Evolutionary conservation across 2,888 invertebrate species (phyloP).

Genomic region (Brenthis ino): DNA sequence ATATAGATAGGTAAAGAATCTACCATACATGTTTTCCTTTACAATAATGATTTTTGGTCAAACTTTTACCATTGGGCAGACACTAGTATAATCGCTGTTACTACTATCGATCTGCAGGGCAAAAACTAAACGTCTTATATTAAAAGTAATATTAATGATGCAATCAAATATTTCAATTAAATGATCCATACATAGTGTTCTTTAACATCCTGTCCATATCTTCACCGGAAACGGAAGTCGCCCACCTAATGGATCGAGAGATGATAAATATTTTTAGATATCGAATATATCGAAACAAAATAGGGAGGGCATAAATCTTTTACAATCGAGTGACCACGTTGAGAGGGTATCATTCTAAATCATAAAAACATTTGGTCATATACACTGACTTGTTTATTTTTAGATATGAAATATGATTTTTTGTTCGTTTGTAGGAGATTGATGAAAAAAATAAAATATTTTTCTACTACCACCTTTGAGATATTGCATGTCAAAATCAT

Average conservation of each 20-base stretch:
- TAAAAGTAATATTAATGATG: too few species aligned
- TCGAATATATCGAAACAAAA: slow-evolving; percentile 24
- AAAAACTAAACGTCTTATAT: too few species aligned
- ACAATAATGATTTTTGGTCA: too few species aligned
- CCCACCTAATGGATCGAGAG: slow-evolving; percentile 51
- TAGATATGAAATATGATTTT: not conserved
- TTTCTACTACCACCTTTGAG: too few species aligned
- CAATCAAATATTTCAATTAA: slow-evolving; percentile 14
- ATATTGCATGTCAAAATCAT: too few species aligned
- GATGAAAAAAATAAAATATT: too few species aligned
- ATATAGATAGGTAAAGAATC: too few species aligned
- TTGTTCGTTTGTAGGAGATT: too few species aligned
- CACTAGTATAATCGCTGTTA: too few species aligned
- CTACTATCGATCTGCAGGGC: too few species aligned
- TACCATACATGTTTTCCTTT: too few species aligned
- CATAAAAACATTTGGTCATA: slow-evolving; percentile 19
- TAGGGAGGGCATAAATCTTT: slow-evolving; percentile 29
- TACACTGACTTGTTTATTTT: slow-evolving; percentile 3
- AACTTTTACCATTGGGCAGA: too few species aligned
- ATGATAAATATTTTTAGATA: slow-evolving; percentile 45
- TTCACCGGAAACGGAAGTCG: slow-evolving; percentile 50
- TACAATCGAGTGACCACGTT: slow-evolving; percentile 15
- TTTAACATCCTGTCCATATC: slow-evolving; percentile 29
- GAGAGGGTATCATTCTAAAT: slow-evolving; percentile 21
- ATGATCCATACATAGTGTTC: slow-evolving; percentile 24